A percentile compares a stretch with the other conserved stretches of the same genome.
phyloP scores from a whole-genome alignment of 2,113 vertebrate genomes.

The Drymodes brunneopygia region DNA sequence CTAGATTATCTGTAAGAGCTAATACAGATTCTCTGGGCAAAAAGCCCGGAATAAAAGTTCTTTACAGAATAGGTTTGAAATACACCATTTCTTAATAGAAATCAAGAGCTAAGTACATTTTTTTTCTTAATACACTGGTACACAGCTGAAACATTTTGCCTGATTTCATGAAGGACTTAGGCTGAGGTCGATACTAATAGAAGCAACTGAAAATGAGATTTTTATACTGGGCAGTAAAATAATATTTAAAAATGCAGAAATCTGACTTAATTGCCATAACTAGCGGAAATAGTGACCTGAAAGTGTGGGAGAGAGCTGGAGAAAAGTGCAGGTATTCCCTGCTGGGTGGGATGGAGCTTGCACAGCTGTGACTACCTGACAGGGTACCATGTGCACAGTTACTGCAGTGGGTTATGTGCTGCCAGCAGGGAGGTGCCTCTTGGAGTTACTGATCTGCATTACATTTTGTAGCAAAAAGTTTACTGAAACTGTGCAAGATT shows the following conservation, averaged over 20 bases:
- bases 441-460: not conserved
- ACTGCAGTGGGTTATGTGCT: not conserved
- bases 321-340: not conserved
- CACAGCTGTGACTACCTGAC: fast-evolving
- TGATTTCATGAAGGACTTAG: not conserved
- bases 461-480: not conserved
- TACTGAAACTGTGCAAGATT: not conserved
- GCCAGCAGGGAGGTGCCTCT: not conserved
- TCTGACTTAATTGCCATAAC: not conserved
- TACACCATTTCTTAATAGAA: not conserved
- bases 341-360: not conserved
- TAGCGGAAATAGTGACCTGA: not conserved
- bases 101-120: not conserved
- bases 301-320: not conserved
- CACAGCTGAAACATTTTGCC: not conserved
- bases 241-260: not conserved
- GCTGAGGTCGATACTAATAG: not conserved
- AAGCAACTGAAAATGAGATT: not conserved
- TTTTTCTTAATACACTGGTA: not conserved
- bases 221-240: not conserved
- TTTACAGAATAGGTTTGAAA: not conserved
- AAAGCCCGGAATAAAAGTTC: not conserved
- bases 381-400: not conserved
- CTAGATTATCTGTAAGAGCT: not conserved
- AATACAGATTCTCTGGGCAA: not conserved